Evolutionary conservation across 2,113 vertebrate genomes (phyloP).

Genomic region (Lampris incognitus): DNA sequence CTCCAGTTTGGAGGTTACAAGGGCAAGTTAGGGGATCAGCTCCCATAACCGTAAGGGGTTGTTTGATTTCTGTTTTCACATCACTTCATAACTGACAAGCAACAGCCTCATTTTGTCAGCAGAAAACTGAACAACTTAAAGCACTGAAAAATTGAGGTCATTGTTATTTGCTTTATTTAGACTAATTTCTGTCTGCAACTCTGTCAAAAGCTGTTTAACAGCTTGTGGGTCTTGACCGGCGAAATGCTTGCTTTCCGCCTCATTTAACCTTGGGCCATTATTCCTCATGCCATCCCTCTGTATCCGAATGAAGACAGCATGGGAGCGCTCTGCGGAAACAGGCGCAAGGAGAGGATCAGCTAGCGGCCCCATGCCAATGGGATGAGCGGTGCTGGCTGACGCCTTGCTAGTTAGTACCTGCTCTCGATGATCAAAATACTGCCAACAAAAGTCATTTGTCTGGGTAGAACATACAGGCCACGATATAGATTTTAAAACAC

Average conservation of each 20-base stretch:
- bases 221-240: conserved; percentile 51
- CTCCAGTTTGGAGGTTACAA: not conserved
- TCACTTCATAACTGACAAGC: not conserved
- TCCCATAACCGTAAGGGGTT: not conserved
- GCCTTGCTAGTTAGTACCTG: not conserved
- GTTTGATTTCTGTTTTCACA: not conserved
- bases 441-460: not conserved
- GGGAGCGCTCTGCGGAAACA: not conserved
- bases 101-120: conserved; percentile 8
- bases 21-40: not conserved
- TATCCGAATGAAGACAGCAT: conserved; percentile 2
- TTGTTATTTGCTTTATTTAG: conserved; percentile 26
- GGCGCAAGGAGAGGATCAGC: conserved; percentile 9
- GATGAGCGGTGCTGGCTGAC: not conserved
- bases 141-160: conserved; percentile 11
- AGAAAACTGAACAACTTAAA: conserved; percentile 5
- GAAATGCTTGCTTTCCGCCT: conserved; percentile 46
- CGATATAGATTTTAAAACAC: too few species aligned
- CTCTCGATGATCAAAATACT: not conserved
- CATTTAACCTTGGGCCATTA: conserved; percentile 57
- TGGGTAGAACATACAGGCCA: not conserved
- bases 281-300: conserved; percentile 45
- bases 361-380: not conserved
- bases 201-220: conserved; percentile 46
- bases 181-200: conserved; percentile 19